Evolutionary conservation across 2,797 vertebrate genomes (phyloP).

Genomic region (Spea hammondii): DNA sequence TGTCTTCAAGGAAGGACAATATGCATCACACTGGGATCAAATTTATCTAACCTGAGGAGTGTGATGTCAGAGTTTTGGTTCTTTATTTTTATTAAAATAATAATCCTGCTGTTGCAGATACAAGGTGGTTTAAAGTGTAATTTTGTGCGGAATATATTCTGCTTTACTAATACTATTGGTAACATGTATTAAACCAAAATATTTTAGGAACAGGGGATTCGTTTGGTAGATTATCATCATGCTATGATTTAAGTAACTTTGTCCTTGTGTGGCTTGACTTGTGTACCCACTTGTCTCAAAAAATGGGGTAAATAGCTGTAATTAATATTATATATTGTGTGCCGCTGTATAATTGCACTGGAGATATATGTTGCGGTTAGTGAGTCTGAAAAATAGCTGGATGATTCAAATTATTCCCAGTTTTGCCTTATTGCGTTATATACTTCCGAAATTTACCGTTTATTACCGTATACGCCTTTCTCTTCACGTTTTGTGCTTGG

Average conservation of each 20-base stretch:
- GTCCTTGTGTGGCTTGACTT: neutral
- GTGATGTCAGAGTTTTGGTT: neutral
- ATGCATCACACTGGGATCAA: neutral
- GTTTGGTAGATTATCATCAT: neutral
- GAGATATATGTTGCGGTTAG: too few relatives aligned
- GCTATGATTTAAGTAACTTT: neutral
- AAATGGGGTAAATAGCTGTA: too few relatives aligned
- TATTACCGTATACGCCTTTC: neutral
- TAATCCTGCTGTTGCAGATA: too few relatives aligned
- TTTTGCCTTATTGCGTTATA: neutral
- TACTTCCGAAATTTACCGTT: conserved; percentile 30
- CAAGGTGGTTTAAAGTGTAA: too few relatives aligned
- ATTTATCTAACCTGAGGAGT: too few relatives aligned
- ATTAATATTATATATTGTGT: too few relatives aligned
- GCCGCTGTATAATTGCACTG: too few relatives aligned
- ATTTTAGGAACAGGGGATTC: neutral
- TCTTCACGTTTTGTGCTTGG: conserved; percentile 40
- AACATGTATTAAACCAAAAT: neutral
- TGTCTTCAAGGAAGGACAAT: neutral
- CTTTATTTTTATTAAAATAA: neutral
- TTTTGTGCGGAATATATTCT: neutral
- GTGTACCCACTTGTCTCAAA: too few relatives aligned
- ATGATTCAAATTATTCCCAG: neutral
- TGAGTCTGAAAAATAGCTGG: neutral
- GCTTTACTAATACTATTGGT: neutral